Percentiles rank a stretch among this genome's conserved stretches.
These are phyloP conservation scores for Larimichthys crocea DNA, from an alignment of 2,113 vertebrate genomes.

Conservation along the genomic window DNA sequence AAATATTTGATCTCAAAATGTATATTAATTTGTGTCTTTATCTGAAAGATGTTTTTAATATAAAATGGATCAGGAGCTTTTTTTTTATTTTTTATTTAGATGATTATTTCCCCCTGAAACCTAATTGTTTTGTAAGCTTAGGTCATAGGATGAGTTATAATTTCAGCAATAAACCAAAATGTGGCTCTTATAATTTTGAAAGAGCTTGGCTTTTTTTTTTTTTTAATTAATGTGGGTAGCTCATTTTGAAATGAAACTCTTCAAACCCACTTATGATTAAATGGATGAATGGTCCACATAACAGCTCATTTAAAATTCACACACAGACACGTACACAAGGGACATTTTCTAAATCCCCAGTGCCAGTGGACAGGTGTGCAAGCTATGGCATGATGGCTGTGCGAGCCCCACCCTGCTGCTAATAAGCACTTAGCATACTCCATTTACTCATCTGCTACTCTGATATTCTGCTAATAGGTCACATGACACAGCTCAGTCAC, in stretches of 20 bases:
- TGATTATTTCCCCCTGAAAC: not conserved
- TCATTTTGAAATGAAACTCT: constrained; percentile 55
- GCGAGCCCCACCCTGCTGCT: constrained; percentile 53
- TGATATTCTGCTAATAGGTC: constrained; percentile 70
- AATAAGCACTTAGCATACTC: constrained; percentile 73
- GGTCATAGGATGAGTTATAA: constrained; percentile 28
- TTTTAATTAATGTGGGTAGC: constrained; percentile 40
- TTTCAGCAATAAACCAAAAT: constrained; percentile 35
- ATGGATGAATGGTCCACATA: constrained; percentile 53
- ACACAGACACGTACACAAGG: constrained; percentile 36
- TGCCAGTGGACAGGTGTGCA: constrained; percentile 68
- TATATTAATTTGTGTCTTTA: not conserved
- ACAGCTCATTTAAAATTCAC: constrained; percentile 52
- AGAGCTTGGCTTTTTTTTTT: not conserved
- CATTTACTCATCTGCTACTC: constrained; percentile 74
- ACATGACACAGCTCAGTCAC: constrained; percentile 45
- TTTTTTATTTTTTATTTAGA: not conserved
- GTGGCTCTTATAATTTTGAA: constrained; percentile 48
- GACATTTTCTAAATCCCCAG: constrained; percentile 56
- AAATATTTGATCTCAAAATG: not conserved
- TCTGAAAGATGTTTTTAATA: not conserved
- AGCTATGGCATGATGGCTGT: constrained; percentile 50
- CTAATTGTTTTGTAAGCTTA: constrained; percentile 26
- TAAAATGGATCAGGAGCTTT: not conserved
- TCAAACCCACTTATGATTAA: constrained; percentile 60